Conservation (phyloP, 2,888 invertebrate genomes). For the Rhamnusium bicolor region DNA sequence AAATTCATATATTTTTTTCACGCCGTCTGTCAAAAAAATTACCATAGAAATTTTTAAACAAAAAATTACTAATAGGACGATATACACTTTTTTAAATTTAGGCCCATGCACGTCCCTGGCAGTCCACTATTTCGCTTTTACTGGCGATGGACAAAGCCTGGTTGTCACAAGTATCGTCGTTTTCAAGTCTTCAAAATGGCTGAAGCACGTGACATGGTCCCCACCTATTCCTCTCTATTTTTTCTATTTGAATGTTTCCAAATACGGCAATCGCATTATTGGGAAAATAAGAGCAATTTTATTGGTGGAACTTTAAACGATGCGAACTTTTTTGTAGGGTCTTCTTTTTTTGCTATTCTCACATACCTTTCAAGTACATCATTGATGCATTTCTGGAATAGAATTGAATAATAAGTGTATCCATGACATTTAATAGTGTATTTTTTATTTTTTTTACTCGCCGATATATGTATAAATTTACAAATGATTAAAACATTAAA, state of each 20-base stretch:
- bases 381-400: background rate
- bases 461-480: background rate
- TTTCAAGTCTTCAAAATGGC: constrained; percentile 60
- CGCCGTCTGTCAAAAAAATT: too few species aligned
- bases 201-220: constrained; percentile 53
- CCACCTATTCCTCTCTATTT: constrained; percentile 48
- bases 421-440: background rate
- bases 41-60: too few species aligned
- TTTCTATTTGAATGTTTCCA: constrained; percentile 45
- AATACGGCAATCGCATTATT: constrained; percentile 48
- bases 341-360: constrained; percentile 32
- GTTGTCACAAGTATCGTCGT: constrained; percentile 47
- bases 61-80: too few species aligned
- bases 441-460: background rate
- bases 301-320: constrained; percentile 53
- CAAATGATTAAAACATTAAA: background rate
- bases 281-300: constrained; percentile 54
- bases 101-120: constrained; percentile 1
- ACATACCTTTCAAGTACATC: background rate
- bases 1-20: too few species aligned
- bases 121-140: background rate
- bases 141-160: constrained; percentile 29
- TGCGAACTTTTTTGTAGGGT: constrained; percentile 45
- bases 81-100: background rate
- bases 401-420: background rate